Evolutionary conservation across 2,797 vertebrate genomes (phyloP), one percentile per base, ranked within the genome.

Genomic region (Lepus oiostolus): DNA sequence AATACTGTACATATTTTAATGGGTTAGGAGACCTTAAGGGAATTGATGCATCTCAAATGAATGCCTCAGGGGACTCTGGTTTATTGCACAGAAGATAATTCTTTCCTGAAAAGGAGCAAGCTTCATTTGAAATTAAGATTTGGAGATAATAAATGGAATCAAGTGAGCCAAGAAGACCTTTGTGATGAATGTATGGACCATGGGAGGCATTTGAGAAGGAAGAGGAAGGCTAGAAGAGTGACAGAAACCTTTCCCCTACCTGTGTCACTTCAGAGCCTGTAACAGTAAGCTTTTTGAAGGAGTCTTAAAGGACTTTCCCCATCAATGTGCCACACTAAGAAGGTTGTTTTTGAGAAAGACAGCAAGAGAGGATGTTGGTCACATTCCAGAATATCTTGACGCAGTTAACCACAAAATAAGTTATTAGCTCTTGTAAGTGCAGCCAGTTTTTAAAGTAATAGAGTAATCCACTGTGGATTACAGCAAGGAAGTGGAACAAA

Each of bases 401-500:
- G 84, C 86, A 98, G 93, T 97, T 98, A 98, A 98, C 94, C 97
- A 97, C 97, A 98, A 98, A 98, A 85, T 95, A 98, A 96, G 80
- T 98, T 97, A 97, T 92, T 98, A 98, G 92, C 88, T 98, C 98
- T 97, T 95, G 94, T 97, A 98, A 98, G 70, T 97, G 94, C 95
- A 98, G 95, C 93, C 96, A 97, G 92, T 97, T 98, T 98, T 98
- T 97, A 96, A 97, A 97, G 96, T 95, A 98, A 98, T 90, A 93
- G 96, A 93, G 94, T 97, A 98, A 97, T 97, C 98, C 96, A 95
- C 95, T 98, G 92, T 96, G 97, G 97, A 97, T 96, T 97, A 30
- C 96, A 98, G 93, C 94, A 98, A 98, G 97, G 92, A 98, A 98
- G 72, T 97, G 96, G 97, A 97, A 98, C 97, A 98, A 98, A 98